Conservation (phyloP, 1,140 invertebrate species). For the Sitobion miscanthi region DNA sequence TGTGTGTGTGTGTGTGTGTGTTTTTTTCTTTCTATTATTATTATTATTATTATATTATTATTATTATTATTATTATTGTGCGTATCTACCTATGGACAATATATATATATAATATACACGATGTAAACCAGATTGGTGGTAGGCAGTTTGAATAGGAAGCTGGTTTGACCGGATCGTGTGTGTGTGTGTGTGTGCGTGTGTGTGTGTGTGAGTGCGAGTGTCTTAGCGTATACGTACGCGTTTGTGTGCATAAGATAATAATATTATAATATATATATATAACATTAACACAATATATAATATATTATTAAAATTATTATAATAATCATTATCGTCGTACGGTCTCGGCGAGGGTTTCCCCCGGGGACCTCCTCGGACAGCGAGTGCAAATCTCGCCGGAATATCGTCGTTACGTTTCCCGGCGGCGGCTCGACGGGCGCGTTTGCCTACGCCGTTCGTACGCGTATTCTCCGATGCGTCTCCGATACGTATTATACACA, state of each 20-base stretch:
- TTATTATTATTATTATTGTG: conserved; percentile 40
- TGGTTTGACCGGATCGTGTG: conserved; percentile 49
- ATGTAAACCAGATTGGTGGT: conserved; percentile 46
- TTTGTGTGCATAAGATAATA: not conserved
- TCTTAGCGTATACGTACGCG: not conserved
- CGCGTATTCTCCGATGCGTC: not conserved
- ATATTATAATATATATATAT: not conserved
- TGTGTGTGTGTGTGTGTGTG: not conserved
- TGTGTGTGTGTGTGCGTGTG: not conserved
- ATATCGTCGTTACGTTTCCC: not conserved
- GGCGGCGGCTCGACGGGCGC: not conserved
- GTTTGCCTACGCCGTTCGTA: not conserved
- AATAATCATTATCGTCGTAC: not conserved
- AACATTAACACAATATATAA: not conserved
- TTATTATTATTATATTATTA: conserved; percentile 22
- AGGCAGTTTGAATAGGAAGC: conserved; percentile 43
- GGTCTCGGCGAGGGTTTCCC: not conserved
- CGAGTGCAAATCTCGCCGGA: conserved; percentile 12
- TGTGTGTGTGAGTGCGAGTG: not conserved
- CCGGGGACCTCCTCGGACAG: conserved; percentile 9
- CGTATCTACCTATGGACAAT: not conserved
- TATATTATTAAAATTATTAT: not conserved
- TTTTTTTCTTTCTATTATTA: not conserved
- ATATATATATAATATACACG: not conserved
- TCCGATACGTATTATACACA: no score